Evolutionary conservation across 2,113 vertebrate species (phyloP).

Genomic region (Tragelaphus buxtoni): DNA sequence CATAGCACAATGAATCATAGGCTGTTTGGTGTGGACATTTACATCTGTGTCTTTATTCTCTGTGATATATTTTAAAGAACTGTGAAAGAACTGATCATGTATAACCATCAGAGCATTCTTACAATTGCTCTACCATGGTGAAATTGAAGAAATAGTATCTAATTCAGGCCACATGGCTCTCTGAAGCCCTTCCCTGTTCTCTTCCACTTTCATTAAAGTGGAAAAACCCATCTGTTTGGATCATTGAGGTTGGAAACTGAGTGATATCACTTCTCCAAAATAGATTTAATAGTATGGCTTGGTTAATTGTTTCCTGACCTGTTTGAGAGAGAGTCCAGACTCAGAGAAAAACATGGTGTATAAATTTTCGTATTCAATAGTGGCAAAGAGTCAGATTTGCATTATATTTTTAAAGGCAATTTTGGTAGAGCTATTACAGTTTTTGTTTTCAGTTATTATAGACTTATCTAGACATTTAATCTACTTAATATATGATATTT

Average conservation of each 20-base stretch:
- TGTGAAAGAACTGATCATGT: neutral
- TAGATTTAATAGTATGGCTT: conserved; percentile 74
- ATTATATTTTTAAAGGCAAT: conserved; percentile 19
- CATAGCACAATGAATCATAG: neutral
- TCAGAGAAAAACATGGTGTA: conserved; percentile 45
- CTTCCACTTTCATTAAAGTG: neutral
- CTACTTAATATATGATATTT: neutral
- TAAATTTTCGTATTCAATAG: conserved; percentile 47
- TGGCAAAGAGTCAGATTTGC: conserved; percentile 42
- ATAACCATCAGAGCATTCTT: neutral
- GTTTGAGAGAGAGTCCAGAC: conserved; percentile 51
- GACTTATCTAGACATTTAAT: neutral
- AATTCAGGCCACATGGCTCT: neutral
- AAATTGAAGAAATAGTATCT: neutral
- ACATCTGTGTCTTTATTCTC: neutral
- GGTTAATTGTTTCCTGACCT: conserved; percentile 62
- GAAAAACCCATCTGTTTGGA: conserved; percentile 53
- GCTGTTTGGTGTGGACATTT: neutral
- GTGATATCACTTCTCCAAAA: conserved; percentile 72
- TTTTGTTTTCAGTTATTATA: conserved; percentile 10
- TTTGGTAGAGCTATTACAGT: neutral
- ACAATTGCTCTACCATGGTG: neutral
- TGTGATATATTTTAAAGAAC: neutral
- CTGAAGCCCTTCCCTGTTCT: neutral
- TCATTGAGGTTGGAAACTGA: conserved; percentile 67